Conservation (phyloP, 2,797 vertebrate species). For the Lindbergichthys nudifrons region DNA sequence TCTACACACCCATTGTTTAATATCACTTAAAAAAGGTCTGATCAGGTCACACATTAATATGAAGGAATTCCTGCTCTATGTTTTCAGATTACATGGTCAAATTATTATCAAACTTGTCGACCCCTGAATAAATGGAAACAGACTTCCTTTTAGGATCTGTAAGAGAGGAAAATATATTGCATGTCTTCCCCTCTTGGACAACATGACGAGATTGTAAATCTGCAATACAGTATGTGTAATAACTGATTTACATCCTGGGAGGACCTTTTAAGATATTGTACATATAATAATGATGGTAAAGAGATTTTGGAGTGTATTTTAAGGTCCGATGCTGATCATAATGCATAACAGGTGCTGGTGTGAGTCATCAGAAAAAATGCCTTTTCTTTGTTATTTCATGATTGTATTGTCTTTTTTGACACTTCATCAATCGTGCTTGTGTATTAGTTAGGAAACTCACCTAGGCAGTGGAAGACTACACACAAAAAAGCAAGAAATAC, state of each 20-base stretch:
- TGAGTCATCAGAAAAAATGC: neutral
- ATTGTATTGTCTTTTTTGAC: neutral
- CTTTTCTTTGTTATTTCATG: neutral
- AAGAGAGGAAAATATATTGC: neutral
- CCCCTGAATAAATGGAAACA: neutral
- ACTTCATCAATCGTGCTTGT: neutral
- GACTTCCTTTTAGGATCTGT: neutral
- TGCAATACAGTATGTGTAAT: neutral
- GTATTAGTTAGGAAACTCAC: neutral
- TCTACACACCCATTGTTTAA: conserved; percentile 27
- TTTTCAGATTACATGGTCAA: neutral
- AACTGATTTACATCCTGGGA: neutral
- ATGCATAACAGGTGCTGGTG: neutral
- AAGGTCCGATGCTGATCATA: neutral
- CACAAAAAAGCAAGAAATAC: neutral
- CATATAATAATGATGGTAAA: neutral
- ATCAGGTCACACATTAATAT: neutral
- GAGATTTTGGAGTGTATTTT: neutral
- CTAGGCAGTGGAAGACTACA: neutral
- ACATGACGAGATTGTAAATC: neutral
- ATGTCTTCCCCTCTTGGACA: neutral
- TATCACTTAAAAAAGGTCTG: neutral
- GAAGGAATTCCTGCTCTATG: conserved; percentile 19
- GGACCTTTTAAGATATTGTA: neutral
- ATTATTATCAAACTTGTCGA: neutral